Conservation (phyloP, 2,888 invertebrate species). For the Temnothorax rugatulus region DNA sequence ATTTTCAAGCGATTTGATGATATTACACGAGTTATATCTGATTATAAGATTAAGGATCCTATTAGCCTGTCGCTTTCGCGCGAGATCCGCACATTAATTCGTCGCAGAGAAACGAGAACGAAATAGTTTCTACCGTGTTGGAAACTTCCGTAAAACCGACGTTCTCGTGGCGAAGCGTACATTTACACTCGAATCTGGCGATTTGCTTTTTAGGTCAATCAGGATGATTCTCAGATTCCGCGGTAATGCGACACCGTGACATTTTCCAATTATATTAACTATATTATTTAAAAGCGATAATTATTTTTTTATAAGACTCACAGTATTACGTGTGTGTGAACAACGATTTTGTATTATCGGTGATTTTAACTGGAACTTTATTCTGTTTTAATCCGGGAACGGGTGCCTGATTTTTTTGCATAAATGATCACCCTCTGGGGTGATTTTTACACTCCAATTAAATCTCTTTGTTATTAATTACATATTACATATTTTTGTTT, state of each 20-base stretch:
- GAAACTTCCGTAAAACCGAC: background rate
- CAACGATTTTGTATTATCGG: background rate
- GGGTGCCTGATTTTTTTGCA: too few relatives aligned
- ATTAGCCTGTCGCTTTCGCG: background rate
- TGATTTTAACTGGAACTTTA: background rate
- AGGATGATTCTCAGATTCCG: background rate
- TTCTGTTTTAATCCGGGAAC: background rate
- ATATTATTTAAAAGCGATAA: background rate
- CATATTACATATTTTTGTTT: too few relatives aligned
- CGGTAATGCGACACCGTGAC: background rate
- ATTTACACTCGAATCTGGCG: conserved; percentile 4
- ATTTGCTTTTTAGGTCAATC: conserved; percentile 27
- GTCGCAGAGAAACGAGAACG: background rate
- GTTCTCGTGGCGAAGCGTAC: background rate
- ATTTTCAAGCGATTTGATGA: conserved; percentile 11
- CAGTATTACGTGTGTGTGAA: background rate
- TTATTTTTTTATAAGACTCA: background rate
- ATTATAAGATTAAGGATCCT: conserved; percentile 23
- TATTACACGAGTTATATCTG: conserved; percentile 11
- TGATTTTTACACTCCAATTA: too few relatives aligned
- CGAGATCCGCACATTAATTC: background rate
- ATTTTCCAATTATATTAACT: background rate
- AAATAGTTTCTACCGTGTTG: background rate
- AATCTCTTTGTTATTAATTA: too few relatives aligned
- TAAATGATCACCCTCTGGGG: too few relatives aligned